phyloP scores from a whole-genome alignment of 2,113 vertebrate genomes.

The Macquaria australasica region DNA sequence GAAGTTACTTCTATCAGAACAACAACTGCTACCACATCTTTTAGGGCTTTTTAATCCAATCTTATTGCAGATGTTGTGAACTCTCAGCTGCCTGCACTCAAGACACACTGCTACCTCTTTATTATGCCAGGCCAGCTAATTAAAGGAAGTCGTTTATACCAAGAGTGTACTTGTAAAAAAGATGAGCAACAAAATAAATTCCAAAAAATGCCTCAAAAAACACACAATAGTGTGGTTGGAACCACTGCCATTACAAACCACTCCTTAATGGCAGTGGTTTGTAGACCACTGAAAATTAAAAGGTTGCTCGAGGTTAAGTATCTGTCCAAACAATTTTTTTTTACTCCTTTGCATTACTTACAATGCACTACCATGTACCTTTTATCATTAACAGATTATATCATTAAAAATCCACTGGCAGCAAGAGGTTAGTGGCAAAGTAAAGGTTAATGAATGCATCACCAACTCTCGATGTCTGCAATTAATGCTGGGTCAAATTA shows the following conservation, averaged over 20 bases:
- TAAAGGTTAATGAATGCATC: background rate
- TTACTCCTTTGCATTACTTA: background rate
- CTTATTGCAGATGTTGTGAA: constrained; percentile 7
- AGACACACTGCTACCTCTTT: background rate
- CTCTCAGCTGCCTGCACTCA: constrained; percentile 2
- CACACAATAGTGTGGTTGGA: constrained; percentile 3
- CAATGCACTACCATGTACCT: background rate
- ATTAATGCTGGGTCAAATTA: background rate
- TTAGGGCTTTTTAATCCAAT: constrained; percentile 10
- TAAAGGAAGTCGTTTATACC: constrained; percentile 32
- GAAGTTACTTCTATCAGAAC: background rate
- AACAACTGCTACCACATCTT: background rate
- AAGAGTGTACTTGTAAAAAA: constrained; percentile 34
- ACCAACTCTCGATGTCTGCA: background rate
- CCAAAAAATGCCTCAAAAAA: constrained; percentile 1
- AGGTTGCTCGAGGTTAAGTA: background rate
- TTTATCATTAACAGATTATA: background rate
- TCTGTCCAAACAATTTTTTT: background rate
- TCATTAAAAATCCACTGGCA: background rate
- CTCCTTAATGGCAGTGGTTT: background rate
- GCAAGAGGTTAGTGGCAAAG: background rate
- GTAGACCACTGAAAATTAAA: constrained; percentile 4
- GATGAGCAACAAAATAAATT: constrained; percentile 23
- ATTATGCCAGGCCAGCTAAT: constrained; percentile 35
- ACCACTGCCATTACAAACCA: too few species aligned